These are phyloP conservation scores for Triplophysa tibetana DNA, from an alignment of 2,113 vertebrate genomes.

Conservation along the genomic window DNA sequence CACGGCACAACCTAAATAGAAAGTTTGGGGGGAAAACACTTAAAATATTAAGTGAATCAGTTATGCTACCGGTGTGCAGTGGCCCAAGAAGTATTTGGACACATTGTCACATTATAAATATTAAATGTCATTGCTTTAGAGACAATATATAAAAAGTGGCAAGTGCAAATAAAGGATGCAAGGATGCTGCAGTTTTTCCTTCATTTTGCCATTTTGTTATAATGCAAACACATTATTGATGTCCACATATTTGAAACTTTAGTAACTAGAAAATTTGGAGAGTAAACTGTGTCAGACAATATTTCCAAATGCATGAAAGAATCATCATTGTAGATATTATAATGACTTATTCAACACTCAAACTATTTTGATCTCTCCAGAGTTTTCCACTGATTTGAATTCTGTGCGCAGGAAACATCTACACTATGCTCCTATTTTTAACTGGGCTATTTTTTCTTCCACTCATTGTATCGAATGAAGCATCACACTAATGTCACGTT, in stretches of 20 bases:
- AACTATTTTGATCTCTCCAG: not conserved
- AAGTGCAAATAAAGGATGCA: too few relatives aligned
- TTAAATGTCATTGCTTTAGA: not conserved
- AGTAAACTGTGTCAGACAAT: too few relatives aligned
- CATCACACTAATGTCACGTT: not conserved
- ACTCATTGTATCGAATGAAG: slow-evolving; percentile 35
- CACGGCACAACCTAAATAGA: slow-evolving; percentile 19
- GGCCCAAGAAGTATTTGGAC: too few relatives aligned
- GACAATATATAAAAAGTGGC: too few relatives aligned
- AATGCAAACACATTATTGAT: too few relatives aligned
- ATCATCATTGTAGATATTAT: too few relatives aligned
- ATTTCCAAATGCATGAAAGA: too few relatives aligned
- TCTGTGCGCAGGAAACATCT: slow-evolving; percentile 41
- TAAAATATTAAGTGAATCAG: not conserved
- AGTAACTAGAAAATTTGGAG: too few relatives aligned
- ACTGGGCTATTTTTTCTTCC: slow-evolving; percentile 35
- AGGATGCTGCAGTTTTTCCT: too few relatives aligned
- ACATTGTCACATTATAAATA: too few relatives aligned
- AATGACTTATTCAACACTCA: not conserved
- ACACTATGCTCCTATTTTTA: slow-evolving; percentile 67
- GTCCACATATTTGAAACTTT: too few relatives aligned
- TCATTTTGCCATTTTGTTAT: too few relatives aligned
- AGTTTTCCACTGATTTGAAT: slow-evolving; percentile 48
- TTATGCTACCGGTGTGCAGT: not conserved
- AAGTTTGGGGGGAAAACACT: not conserved